A percentile compares a stretch with the other conserved stretches of the same genome.
Evolutionary conservation across 2,888 invertebrate species (phyloP).

Genomic region (Platycnemis pennipes): DNA sequence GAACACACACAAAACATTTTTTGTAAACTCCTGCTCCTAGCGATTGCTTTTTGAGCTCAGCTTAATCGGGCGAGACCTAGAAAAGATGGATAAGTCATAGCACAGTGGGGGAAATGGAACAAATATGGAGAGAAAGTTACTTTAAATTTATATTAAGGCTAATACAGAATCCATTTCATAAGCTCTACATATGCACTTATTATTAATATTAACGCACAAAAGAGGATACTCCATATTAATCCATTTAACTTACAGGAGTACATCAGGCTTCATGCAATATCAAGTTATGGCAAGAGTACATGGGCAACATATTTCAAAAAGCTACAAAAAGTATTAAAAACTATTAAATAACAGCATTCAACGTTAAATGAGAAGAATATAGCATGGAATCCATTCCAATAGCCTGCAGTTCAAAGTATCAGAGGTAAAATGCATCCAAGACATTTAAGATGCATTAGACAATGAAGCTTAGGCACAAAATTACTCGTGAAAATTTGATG

Average conservation of each 20-base stretch:
- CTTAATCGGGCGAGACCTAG: conserved; percentile 66
- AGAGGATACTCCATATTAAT: neutral
- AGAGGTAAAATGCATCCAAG: too few species aligned
- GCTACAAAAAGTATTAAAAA: too few species aligned
- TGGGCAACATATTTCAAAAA: neutral
- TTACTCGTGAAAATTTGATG: too few species aligned
- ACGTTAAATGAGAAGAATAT: neutral
- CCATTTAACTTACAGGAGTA: neutral
- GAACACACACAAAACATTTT: conserved; percentile 69
- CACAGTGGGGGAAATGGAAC: conserved; percentile 51
- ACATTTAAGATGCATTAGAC: too few species aligned
- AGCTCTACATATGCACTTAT: neutral
- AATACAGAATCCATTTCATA: neutral
- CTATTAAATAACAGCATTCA: neutral
- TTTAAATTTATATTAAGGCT: neutral
- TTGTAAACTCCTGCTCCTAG: conserved; percentile 68
- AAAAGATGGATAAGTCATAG: conserved; percentile 66
- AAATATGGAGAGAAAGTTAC: neutral
- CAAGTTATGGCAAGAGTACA: neutral
- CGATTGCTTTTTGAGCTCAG: conserved; percentile 63
- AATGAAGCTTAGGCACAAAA: too few species aligned
- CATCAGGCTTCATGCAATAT: neutral
- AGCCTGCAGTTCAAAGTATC: too few species aligned
- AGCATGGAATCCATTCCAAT: neutral
- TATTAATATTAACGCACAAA: neutral